These are phyloP conservation scores for Pangasius djambal DNA, from an alignment of 2,797 vertebrate genomes.

Conservation along the genomic window DNA sequence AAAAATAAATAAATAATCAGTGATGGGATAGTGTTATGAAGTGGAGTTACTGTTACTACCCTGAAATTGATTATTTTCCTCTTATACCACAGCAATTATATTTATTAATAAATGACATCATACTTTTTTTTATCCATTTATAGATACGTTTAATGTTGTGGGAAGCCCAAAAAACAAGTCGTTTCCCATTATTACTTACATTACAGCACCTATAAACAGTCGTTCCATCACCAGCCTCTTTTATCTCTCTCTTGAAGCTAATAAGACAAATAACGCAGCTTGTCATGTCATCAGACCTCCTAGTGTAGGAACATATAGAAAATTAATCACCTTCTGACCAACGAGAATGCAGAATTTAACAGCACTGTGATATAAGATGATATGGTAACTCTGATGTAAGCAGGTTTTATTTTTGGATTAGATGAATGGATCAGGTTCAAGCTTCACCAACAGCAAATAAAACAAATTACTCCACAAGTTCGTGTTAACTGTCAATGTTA, in stretches of 20 bases:
- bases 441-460: not conserved
- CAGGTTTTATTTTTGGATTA: not conserved
- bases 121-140: not conserved
- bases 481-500: constrained; percentile 41
- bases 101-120: not conserved
- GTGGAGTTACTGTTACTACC: not conserved
- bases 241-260: not conserved
- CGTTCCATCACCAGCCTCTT: not conserved
- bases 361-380: not conserved
- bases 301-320: not conserved
- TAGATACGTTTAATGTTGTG: not conserved
- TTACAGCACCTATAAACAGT: not conserved
- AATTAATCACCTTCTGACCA: not conserved
- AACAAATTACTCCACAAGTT: not conserved
- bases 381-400: not conserved
- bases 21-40: not conserved
- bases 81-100: not conserved
- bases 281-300: too few species aligned
- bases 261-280: not conserved
- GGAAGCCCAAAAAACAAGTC: not conserved
- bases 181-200: not conserved
- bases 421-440: not conserved
- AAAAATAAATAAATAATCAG: not conserved
- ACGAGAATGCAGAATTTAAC: not conserved
- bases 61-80: not conserved